Percentiles rank a stretch among this genome's conserved stretches.
Evolutionary conservation across 2,888 invertebrate genomes (phyloP).

Genomic region (Polymixis lichenea): DNA sequence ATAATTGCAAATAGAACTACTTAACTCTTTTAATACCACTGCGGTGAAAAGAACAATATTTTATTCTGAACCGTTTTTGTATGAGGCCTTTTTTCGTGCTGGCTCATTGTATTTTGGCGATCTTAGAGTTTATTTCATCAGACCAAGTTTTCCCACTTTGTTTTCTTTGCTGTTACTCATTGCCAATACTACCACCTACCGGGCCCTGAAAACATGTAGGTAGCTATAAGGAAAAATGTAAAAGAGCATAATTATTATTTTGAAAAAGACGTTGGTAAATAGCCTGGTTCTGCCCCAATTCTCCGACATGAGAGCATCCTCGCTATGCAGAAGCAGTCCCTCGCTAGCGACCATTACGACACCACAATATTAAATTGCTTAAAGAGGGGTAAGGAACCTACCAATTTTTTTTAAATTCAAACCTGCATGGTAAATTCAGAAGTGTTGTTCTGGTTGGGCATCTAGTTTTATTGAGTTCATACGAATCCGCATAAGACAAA

Average conservation of each 20-base stretch:
- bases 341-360: background rate
- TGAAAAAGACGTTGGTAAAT: background rate
- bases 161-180: background rate
- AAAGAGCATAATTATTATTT: background rate
- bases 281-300: background rate
- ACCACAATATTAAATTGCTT: background rate
- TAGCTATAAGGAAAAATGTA: no score
- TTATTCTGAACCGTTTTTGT: background rate
- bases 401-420: background rate
- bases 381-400: background rate
- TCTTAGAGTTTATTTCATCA: background rate
- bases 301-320: background rate
- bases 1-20: background rate
- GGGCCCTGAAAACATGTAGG: background rate
- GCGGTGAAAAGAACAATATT: background rate
- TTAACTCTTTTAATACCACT: background rate
- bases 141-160: background rate
- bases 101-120: background rate
- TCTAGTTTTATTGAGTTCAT: background rate
- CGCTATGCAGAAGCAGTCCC: background rate
- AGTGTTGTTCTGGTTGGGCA: background rate
- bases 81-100: background rate
- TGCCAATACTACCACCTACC: no score
- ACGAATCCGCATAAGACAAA: conserved; percentile 31
- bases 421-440: background rate